A percentile compares a stretch with the other conserved stretches of the same genome.
These are phyloP conservation scores for Ooceraea biroi DNA, from an alignment of 1,140 invertebrate species.

Conservation along the genomic window DNA sequence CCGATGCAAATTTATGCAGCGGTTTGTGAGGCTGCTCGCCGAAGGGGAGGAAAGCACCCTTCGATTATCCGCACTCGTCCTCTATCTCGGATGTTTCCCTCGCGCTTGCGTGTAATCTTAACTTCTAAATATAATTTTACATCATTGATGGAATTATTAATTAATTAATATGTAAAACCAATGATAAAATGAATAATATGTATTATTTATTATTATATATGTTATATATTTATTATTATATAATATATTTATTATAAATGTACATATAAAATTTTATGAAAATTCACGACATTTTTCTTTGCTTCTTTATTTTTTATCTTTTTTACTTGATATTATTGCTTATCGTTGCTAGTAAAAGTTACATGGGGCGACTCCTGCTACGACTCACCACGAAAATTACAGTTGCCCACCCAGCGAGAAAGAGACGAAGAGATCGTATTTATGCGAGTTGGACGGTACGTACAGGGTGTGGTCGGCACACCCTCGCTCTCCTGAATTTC, in stretches of 20 bases:
- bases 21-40: not conserved
- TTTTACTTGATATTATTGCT: constrained; percentile 8
- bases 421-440: constrained; percentile 25
- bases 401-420: constrained; percentile 16
- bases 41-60: not conserved
- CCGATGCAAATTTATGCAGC: constrained; percentile 47
- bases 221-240: not conserved
- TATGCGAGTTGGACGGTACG: constrained; percentile 46
- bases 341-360: not conserved
- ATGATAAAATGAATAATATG: not conserved
- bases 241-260: not conserved
- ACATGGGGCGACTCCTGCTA: constrained; percentile 1
- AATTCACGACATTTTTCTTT: not conserved
- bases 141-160: not conserved
- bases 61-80: not conserved
- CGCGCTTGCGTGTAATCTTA: not conserved
- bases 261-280: not conserved
- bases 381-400: constrained; percentile 65
- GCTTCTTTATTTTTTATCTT: not conserved
- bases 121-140: not conserved
- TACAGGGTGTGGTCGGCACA: constrained; percentile 66
- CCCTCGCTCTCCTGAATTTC: constrained; percentile 63
- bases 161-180: not conserved
- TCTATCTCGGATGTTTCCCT: not conserved
- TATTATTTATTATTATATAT: not conserved